Conservation (phyloP, 2,797 vertebrate genomes). For the Leptatherina wallacei region DNA sequence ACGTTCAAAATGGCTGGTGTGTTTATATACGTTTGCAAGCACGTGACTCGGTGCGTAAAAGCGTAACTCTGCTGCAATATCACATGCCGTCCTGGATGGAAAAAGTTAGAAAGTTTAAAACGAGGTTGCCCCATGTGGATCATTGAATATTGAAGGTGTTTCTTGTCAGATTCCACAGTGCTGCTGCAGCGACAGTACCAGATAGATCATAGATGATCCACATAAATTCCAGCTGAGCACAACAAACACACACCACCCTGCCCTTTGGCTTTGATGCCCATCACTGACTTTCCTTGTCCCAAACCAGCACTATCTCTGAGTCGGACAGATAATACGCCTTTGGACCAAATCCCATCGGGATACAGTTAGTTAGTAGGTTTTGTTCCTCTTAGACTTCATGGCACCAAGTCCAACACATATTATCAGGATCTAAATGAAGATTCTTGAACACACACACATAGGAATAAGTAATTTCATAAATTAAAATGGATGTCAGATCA, state of each 20-base stretch:
- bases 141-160: constrained; percentile 52
- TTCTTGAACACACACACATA: not conserved
- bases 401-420: constrained; percentile 27
- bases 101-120: constrained; percentile 22
- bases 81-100: too few relatives aligned
- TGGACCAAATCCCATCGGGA: constrained; percentile 47
- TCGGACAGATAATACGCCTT: constrained; percentile 48
- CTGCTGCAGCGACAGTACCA: constrained; percentile 35
- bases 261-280: constrained; percentile 40
- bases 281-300: constrained; percentile 35
- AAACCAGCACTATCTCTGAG: constrained; percentile 45
- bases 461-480: not conserved
- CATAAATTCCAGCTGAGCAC: constrained; percentile 46
- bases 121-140: constrained; percentile 46
- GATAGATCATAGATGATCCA: constrained; percentile 60
- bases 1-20: too few relatives aligned
- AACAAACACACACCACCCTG: constrained; percentile 25
- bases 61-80: too few relatives aligned
- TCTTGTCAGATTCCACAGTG: constrained; percentile 46
- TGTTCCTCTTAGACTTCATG: constrained; percentile 34
- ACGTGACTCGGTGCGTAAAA: too few relatives aligned
- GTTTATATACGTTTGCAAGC: too few relatives aligned
- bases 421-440: constrained; percentile 18
- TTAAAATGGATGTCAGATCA: too few relatives aligned
- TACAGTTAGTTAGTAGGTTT: constrained; percentile 41